These are phyloP conservation scores for Callospermophilus lateralis DNA, from an alignment of 2,113 vertebrate species.

Conservation along the genomic window DNA sequence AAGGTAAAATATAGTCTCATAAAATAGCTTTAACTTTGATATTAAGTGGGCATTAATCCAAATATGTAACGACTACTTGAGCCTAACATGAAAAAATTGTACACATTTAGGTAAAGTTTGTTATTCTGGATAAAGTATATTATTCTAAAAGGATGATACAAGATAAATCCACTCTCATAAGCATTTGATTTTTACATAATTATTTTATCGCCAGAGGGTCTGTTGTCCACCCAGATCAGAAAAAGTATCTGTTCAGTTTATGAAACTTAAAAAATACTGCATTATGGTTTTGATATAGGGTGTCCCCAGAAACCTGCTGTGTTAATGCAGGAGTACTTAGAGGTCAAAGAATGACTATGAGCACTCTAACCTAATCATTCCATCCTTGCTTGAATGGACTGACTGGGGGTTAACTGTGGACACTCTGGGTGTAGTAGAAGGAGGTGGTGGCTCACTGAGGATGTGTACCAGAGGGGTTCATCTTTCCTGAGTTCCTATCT, in stretches of 20 bases:
- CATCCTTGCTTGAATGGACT: no score
- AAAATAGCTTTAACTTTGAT: neutral
- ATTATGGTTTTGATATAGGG: neutral
- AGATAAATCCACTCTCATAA: neutral
- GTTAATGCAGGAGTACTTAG: no score
- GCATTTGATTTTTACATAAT: neutral
- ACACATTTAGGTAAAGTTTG: neutral
- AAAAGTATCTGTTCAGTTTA: neutral
- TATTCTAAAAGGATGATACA: neutral
- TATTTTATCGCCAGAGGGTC: neutral
- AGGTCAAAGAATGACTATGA: no score
- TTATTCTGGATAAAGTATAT: neutral
- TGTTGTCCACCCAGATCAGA: neutral
- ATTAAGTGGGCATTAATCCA: neutral
- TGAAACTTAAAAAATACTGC: neutral
- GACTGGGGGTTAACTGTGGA: no score
- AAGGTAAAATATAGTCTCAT: neutral
- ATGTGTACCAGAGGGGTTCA: no score
- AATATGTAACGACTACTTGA: neutral
- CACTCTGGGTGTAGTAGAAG: no score
- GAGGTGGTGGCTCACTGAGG: no score
- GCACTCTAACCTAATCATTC: no score
- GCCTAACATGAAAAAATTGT: neutral
- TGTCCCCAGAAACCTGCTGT: no score
- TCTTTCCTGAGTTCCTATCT: no score